Evolutionary conservation across 2,797 vertebrate genomes (phyloP).

Genomic region (Sebastes hopkinsi): DNA sequence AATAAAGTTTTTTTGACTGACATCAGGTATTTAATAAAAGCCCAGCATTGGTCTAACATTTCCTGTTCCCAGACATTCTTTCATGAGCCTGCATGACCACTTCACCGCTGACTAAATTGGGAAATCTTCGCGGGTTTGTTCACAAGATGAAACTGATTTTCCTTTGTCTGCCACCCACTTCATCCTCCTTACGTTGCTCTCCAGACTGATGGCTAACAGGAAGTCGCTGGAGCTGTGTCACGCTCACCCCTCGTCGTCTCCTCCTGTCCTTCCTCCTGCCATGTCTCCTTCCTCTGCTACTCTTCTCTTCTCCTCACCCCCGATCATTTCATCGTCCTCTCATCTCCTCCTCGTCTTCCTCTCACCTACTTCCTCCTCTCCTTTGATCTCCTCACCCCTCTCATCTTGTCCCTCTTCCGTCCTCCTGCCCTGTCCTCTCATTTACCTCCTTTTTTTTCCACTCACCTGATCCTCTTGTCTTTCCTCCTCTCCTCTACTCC

Average conservation of each 20-base stretch:
- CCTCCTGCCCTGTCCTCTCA: constrained; percentile 13
- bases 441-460: constrained; percentile 10
- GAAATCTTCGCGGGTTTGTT: not conserved
- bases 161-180: constrained; percentile 18
- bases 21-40: not conserved
- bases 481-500: constrained; percentile 13
- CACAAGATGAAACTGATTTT: not conserved
- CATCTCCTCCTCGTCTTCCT: constrained; percentile 22
- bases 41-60: not conserved
- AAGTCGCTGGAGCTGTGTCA: constrained; percentile 17
- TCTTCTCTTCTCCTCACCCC: not conserved
- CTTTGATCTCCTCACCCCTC: constrained; percentile 26
- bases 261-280: not conserved
- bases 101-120: not conserved
- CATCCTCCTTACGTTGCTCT: not conserved
- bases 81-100: not conserved
- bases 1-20: not conserved
- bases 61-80: not conserved
- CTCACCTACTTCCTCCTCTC: constrained; percentile 15
- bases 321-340: constrained; percentile 16
- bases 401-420: constrained; percentile 7
- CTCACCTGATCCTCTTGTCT: constrained; percentile 36
- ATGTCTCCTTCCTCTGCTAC: constrained; percentile 18
- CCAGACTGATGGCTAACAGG: constrained; percentile 39
- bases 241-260: not conserved